Evolutionary conservation across 2,888 invertebrate genomes (phyloP).

Genomic region (Pardosa pseudoannulata): DNA sequence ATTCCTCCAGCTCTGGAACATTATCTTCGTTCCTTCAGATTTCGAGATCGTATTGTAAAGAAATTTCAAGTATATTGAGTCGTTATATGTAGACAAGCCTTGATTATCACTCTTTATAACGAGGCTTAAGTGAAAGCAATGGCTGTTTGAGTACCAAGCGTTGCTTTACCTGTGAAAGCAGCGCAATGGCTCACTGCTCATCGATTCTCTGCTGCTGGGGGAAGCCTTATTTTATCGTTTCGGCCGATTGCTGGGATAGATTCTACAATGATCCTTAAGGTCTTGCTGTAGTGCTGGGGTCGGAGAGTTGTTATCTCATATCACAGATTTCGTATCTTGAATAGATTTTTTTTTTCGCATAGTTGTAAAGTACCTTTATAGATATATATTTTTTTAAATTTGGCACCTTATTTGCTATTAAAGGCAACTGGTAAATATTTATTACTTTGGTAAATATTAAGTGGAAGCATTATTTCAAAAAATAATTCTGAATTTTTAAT

Average conservation of each 20-base stretch:
- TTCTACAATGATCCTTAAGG: background rate
- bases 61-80: slow-evolving; percentile 7
- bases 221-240: background rate
- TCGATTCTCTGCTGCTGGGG: slow-evolving; percentile 54
- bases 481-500: too few relatives aligned
- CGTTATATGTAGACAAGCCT: background rate
- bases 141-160: background rate
- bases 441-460: too few relatives aligned
- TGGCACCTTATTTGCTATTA: too few relatives aligned
- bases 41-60: background rate
- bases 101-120: background rate
- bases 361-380: too few relatives aligned
- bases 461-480: too few relatives aligned
- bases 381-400: too few relatives aligned
- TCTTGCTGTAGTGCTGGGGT: background rate
- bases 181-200: slow-evolving; percentile 59
- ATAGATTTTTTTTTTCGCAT: too few relatives aligned
- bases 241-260: background rate
- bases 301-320: too few relatives aligned
- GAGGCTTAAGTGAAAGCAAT: background rate
- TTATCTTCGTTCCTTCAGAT: slow-evolving; percentile 4
- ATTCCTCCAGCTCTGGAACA: slow-evolving; percentile 42
- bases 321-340: too few relatives aligned
- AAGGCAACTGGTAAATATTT: too few relatives aligned
- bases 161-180: slow-evolving; percentile 22